Conservation (phyloP, 2,113 vertebrate genomes). For the Hippolais icterina region DNA sequence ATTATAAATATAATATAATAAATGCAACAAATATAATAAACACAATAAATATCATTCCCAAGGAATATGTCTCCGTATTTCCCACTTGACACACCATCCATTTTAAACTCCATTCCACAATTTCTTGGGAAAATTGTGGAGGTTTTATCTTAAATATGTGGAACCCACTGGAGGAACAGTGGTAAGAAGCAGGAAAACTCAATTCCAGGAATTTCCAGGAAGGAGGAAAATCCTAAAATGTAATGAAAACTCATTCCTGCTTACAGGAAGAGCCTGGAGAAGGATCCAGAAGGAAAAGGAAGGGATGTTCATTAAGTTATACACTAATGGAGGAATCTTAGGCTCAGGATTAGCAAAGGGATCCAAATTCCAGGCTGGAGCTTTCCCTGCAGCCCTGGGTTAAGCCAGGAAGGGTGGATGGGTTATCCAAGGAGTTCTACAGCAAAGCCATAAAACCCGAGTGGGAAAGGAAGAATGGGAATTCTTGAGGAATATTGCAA, state of each 20-base stretch:
- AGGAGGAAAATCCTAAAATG: not conserved
- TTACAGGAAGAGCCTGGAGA: not conserved
- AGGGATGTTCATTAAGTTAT: not conserved
- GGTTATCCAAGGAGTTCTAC: not conserved
- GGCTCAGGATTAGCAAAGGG: not conserved
- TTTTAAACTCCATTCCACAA: not conserved
- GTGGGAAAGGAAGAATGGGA: not conserved
- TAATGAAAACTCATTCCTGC: not conserved
- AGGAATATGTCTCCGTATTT: not conserved
- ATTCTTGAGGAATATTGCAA: fast-evolving
- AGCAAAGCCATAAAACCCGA: not conserved
- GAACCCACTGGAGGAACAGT: not conserved
- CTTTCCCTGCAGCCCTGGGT: not conserved
- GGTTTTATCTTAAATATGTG: not conserved
- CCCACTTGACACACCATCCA: not conserved
- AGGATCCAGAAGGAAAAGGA: not conserved
- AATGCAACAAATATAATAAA: not conserved
- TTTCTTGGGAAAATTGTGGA: not conserved
- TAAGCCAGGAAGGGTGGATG: not conserved
- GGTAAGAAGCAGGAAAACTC: not conserved
- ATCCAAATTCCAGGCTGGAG: not conserved
- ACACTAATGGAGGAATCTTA: fast-evolving
- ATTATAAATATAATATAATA: no score
- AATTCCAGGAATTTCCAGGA: not conserved
- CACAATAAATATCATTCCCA: not conserved